Evolutionary conservation across 2,113 vertebrate genomes (phyloP).

Genomic region (Plotosus lineatus): DNA sequence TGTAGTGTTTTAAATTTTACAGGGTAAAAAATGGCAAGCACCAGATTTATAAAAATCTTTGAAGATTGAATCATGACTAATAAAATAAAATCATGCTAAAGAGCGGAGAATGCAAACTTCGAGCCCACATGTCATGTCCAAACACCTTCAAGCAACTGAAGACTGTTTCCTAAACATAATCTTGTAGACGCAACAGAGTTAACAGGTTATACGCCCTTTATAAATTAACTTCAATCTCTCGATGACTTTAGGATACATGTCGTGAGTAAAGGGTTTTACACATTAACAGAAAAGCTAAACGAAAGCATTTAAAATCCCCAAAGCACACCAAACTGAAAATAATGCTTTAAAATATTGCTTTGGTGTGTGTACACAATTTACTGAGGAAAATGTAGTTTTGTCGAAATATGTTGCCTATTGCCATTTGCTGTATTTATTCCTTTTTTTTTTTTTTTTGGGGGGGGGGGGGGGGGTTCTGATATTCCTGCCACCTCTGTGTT

Average conservation of each 20-base stretch:
- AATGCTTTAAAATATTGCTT: neutral
- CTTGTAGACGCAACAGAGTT: neutral
- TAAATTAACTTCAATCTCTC: neutral
- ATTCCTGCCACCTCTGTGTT: too few species aligned
- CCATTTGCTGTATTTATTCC: too few species aligned
- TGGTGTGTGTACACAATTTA: neutral
- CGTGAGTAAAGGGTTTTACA: neutral
- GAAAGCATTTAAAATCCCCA: neutral
- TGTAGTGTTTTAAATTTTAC: neutral
- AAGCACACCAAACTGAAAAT: neutral
- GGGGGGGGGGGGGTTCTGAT: too few species aligned
- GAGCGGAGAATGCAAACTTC: neutral
- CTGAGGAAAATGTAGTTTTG: neutral
- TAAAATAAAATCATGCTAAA: neutral
- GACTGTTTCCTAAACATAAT: neutral
- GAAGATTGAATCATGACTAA: neutral
- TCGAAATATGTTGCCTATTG: too few species aligned
- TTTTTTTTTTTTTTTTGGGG: too few species aligned
- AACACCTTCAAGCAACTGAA: neutral
- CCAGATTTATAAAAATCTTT: neutral
- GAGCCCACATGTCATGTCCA: neutral
- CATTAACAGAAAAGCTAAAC: too few species aligned
- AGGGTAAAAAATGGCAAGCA: neutral
- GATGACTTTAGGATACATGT: neutral
- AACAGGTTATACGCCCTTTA: neutral